Base-by-base conservation (phyloP, 2,797 vertebrate genomes). In the Cephalopachus bancanus region DNA sequence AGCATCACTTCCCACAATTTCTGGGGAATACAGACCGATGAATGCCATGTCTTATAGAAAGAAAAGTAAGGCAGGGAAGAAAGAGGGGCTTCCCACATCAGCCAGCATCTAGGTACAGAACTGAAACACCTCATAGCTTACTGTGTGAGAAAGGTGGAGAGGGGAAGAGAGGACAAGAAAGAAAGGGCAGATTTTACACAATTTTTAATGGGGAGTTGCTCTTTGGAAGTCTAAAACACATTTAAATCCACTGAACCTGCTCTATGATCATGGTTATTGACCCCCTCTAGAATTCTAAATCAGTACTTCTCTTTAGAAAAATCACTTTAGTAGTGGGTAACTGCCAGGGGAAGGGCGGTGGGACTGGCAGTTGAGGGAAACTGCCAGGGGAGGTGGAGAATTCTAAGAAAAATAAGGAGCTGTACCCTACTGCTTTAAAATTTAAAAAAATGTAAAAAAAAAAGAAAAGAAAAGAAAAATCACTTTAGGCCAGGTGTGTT, bases 301-400 rank as follows among this genome's bases (percentile, higher is more conserved):
- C 62, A 24, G 55, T 74, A 55, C 37, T 71, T 85, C 55, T 72
- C 69, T 84, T 84, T 8, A 67, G 62, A 62, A 93, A 94, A 88
- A 59, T 10, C 44, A 44, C 44, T 44, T 44, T 44, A 44, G 44
- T 44, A 44, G 44, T 44, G 44, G 44, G 44, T 4, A 44, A 44
- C 44, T 44, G 44, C 44, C 44, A 44, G 44, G 44, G 44, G 44
- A 44, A 7, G 44, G 44, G 44, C 6, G 4, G 44, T 44, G 44
- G 44, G 44, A 44, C 44, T 44, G 44, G 44, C 44, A 44, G 44
- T 44, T 44, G 44, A 44, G 44, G 44, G 44, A 44, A 44, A 44
- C 44, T 44, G 44, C 44, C 44, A 44, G 44, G 44, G 44, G 44
- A 44, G 44, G 44, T 44, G 44, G 44, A 44, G 44, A 44, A 44